phyloP scores from a whole-genome alignment of 2,797 vertebrate genomes.

The Spinibarbus caldwelli region DNA sequence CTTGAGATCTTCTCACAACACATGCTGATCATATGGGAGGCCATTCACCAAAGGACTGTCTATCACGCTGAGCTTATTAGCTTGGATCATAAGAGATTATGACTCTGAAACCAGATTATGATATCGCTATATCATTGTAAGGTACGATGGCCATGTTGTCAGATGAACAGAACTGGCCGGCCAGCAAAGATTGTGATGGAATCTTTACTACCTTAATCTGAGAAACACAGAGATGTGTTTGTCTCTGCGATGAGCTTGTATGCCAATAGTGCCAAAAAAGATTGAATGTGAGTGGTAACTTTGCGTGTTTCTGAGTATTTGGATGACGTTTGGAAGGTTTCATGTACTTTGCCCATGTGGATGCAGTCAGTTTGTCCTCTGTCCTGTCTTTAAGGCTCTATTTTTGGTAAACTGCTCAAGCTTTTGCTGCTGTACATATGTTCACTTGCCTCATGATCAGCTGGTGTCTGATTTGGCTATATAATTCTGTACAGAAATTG shows the following conservation, averaged over 20 bases:
- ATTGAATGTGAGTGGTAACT: neutral
- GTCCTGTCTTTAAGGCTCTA: constrained; percentile 43
- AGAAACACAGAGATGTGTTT: constrained; percentile 13
- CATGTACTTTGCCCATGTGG: constrained; percentile 34
- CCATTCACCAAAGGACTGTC: constrained; percentile 66
- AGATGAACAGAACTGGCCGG: constrained; percentile 22
- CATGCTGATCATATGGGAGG: constrained; percentile 76
- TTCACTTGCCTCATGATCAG: constrained; percentile 57
- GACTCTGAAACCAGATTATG: constrained; percentile 50
- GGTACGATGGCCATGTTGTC: constrained; percentile 34
- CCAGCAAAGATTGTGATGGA: constrained; percentile 35
- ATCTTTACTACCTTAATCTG: constrained; percentile 53
- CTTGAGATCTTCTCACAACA: constrained; percentile 81
- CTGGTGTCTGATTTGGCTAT: constrained; percentile 66
- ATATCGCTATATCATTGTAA: constrained; percentile 53
- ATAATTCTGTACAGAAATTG: constrained; percentile 77
- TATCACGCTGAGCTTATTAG: constrained; percentile 60
- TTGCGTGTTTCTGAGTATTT: constrained; percentile 44
- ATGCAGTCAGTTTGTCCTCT: constrained; percentile 34
- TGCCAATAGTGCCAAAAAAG: constrained; percentile 68
- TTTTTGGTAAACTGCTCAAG: constrained; percentile 52
- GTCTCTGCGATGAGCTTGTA: constrained; percentile 33
- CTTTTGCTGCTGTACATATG: constrained; percentile 55
- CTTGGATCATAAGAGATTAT: constrained; percentile 51
- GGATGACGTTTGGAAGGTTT: constrained; percentile 36